Base-by-base conservation (phyloP, 2,113 vertebrate genomes). In the Podarcis cretensis region DNA sequence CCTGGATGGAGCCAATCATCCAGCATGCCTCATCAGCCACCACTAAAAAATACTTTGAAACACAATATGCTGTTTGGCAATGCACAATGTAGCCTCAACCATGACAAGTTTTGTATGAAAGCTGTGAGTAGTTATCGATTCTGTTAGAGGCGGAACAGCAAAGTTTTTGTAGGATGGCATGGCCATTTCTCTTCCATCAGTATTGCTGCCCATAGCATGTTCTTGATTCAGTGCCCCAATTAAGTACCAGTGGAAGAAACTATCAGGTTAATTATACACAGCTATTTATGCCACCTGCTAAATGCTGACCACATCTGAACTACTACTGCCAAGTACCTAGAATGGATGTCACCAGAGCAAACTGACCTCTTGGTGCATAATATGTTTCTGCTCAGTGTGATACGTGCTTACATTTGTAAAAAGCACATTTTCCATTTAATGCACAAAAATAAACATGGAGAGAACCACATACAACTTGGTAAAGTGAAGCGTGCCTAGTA, bases 381-480 rank as follows among this genome's bases (percentile, higher is more conserved):
- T 71, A n/a, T 73, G 73, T 3, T 77, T 30, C 35, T 83, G 40
- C 81, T 74, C n/a, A 43, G 75, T 40, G 21, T 8, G 0, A 23
- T 35, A 77, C 2, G 0, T 84, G 6, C 69, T 63, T 87, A 81
- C 32, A 0, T 32, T 91, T 30, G 23, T 89, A 35, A 66, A 88
- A 89, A 83, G 2, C 4, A 4, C 71, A 16, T 87, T 94, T 95
- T 84, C 75, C 66, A 35, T 32, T 86, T 40, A 83, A 85, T 87
- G 43, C 12, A n/a, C 57, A 74, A 83, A n/a, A n/a, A 37, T 82
- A 91, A 91, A 89, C 1, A n/a, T 4, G 21, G 35, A 89, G 83
- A 21, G 8, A 81, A 32, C 32, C 86, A 32, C 30, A 48, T 88
- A 27, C 88, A 63, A 0, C 25, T 54, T 84, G 16, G 63, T 83